These are phyloP conservation scores for Crocallis elinguaria DNA, from an alignment of 2,888 invertebrate species.

Conservation along the genomic window DNA sequence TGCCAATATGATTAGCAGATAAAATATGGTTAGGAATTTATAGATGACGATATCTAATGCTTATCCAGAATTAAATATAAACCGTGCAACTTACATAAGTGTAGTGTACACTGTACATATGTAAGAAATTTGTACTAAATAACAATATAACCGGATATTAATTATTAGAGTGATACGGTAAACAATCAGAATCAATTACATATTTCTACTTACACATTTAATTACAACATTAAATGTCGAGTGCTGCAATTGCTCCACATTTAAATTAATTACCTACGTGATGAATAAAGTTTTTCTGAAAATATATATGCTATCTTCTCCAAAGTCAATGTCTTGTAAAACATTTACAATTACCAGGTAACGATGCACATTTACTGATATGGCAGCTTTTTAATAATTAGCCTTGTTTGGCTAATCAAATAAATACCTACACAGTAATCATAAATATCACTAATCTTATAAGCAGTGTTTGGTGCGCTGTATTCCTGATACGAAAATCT, in stretches of 20 bases:
- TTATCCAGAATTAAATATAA: too few relatives aligned
- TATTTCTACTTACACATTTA: too few relatives aligned
- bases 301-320: background rate
- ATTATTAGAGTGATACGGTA: too few relatives aligned
- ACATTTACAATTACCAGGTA: background rate
- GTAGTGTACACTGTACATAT: too few relatives aligned
- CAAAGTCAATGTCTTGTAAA: background rate
- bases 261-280: background rate
- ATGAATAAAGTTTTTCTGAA: background rate
- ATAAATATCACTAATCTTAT: background rate
- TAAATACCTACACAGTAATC: background rate
- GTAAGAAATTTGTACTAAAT: too few relatives aligned
- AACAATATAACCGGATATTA: too few relatives aligned
- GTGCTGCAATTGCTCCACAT: background rate
- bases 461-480: background rate
- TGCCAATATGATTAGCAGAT: slow-evolving; percentile 7
- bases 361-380: background rate
- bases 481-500: background rate
- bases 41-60: too few relatives aligned
- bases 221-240: too few relatives aligned
- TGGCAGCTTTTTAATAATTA: background rate
- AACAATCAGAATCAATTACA: too few relatives aligned
- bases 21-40: too few relatives aligned
- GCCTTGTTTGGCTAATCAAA: background rate
- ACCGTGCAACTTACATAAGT: too few relatives aligned